phyloP scores from a whole-genome alignment of 2,888 invertebrate genomes.

The Allolobophora icterica region DNA sequence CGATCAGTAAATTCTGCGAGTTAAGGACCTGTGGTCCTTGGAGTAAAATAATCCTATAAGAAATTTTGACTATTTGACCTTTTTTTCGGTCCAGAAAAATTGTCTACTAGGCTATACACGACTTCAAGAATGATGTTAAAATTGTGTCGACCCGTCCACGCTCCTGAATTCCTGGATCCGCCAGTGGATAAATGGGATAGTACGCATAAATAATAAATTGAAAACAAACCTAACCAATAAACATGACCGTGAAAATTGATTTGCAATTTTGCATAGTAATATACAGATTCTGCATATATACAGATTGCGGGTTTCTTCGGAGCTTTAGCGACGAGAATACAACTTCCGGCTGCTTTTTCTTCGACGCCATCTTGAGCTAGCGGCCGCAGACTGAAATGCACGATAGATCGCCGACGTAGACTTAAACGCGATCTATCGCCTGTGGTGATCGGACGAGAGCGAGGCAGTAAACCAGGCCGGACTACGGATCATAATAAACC shows the following conservation, averaged over 20 bases:
- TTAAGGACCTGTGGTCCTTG: too few relatives aligned
- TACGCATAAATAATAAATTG: too few relatives aligned
- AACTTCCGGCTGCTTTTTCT: not conserved
- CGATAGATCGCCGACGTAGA: not conserved
- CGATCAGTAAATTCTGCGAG: too few relatives aligned
- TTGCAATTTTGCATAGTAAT: too few relatives aligned
- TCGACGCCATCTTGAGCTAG: not conserved
- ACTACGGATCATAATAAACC: slow-evolving; percentile 1
- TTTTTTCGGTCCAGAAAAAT: too few relatives aligned
- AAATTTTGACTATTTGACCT: too few relatives aligned
- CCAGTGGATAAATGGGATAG: too few relatives aligned
- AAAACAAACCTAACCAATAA: not conserved
- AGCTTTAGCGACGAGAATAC: not conserved
- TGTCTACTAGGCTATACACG: too few relatives aligned
- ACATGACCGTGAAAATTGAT: not conserved
- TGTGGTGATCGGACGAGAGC: not conserved
- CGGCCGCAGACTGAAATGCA: not conserved
- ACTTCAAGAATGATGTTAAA: too few relatives aligned
- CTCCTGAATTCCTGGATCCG: too few relatives aligned
- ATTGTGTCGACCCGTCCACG: too few relatives aligned
- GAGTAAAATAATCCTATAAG: too few relatives aligned
- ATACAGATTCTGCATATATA: slow-evolving; percentile 3
- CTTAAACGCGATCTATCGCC: not conserved
- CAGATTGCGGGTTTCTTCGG: not conserved
- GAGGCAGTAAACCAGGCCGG: not conserved